These are phyloP conservation scores for Spongilla lacustris DNA, from an alignment of 37 sponge, comb jelly and placozoan genomes.

Conservation along the genomic window DNA sequence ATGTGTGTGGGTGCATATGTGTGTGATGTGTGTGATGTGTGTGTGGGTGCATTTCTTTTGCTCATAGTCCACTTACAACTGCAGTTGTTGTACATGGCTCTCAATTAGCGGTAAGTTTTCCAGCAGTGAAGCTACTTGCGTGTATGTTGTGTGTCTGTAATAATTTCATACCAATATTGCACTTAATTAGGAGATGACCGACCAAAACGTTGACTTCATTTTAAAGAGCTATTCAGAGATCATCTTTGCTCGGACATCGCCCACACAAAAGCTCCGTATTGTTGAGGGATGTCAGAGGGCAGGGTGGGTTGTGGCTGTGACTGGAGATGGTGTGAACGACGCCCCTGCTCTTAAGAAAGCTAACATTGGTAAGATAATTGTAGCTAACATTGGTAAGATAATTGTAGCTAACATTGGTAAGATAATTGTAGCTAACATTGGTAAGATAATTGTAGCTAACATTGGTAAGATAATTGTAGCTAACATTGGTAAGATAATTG, in stretches of 20 bases:
- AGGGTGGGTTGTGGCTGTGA: slow-evolving; percentile 96
- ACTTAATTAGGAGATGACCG: slow-evolving; percentile 84
- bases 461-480: no score
- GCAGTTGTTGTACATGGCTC: no score
- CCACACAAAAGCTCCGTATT: slow-evolving; percentile 98
- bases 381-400: no score
- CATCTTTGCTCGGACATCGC: slow-evolving; percentile 97
- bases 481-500: no score
- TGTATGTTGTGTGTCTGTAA: no score
- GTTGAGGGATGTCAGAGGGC: slow-evolving; percentile 96
- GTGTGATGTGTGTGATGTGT: not conserved
- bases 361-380: slow-evolving; percentile 81
- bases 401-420: no score
- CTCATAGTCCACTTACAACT: no score
- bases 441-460: no score
- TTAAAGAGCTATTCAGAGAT: slow-evolving; percentile 80
- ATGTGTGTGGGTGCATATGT: not conserved
- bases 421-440: no score
- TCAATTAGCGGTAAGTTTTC: not conserved
- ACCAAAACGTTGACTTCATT: slow-evolving; percentile 76
- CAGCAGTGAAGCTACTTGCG: no score
- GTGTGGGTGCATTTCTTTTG: no score
- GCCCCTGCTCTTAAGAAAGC: slow-evolving; percentile 98
- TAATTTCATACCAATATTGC: no score
- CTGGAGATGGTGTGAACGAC: slow-evolving; percentile 99